Evolutionary conservation across 2,113 vertebrate genomes (phyloP).

Genomic region (Polypterus bichir): DNA sequence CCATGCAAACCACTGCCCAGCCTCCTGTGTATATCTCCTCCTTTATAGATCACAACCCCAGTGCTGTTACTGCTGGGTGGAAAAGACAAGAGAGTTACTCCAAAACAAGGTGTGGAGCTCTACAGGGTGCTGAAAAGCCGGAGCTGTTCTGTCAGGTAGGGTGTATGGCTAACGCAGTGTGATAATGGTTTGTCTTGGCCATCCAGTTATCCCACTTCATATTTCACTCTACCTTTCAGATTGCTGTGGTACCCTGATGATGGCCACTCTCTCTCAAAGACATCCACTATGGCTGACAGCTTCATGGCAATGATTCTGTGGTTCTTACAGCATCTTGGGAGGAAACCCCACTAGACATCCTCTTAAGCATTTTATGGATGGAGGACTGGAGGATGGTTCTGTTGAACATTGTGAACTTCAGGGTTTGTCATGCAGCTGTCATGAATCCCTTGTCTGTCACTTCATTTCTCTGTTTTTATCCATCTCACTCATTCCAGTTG

Average conservation of each 20-base stretch:
- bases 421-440: no score
- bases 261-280: constrained; percentile 51
- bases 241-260: constrained; percentile 66
- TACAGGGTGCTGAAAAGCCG: constrained; percentile 59
- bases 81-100: constrained; percentile 57
- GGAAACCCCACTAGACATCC: neutral
- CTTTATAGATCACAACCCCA: constrained; percentile 45
- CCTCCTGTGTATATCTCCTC: neutral
- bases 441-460: no score
- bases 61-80: constrained; percentile 60
- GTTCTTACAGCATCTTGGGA: constrained; percentile 46
- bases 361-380: no score
- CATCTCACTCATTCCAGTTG: no score
- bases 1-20: no score
- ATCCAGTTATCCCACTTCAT: no score
- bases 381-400: no score
- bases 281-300: constrained; percentile 48
- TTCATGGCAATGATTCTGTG: constrained; percentile 56
- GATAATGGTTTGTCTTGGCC: neutral
- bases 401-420: no score
- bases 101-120: constrained; percentile 63
- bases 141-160: constrained; percentile 45
- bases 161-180: neutral
- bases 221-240: constrained; percentile 25
- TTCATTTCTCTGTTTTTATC: no score